Percentiles rank a stretch among this genome's conserved stretches.
Evolutionary conservation across 1,140 invertebrate species (phyloP).

Genomic region (Brachionus paranguensis): DNA sequence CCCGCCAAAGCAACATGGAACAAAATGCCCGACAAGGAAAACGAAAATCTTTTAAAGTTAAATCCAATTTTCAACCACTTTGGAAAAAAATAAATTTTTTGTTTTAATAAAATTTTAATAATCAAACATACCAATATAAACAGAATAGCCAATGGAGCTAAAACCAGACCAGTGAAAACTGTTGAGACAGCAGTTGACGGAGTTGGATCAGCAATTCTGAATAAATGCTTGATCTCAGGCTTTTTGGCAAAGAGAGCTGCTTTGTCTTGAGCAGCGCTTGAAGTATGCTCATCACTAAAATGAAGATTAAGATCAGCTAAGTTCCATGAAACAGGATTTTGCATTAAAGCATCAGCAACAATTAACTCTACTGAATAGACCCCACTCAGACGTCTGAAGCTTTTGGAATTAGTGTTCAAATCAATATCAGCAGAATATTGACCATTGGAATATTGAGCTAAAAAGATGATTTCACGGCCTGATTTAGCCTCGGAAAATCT

Average conservation of each 20-base stretch:
- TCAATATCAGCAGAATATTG: slow-evolving; percentile 46
- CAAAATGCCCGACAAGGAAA: slow-evolving; percentile 69
- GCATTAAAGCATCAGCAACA: slow-evolving; percentile 79
- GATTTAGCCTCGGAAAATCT: slow-evolving; percentile 64
- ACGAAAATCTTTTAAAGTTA: slow-evolving; percentile 77
- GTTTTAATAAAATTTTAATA: slow-evolving; percentile 36
- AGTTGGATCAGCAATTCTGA: slow-evolving; percentile 81
- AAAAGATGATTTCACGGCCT: slow-evolving; percentile 79
- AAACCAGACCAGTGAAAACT: slow-evolving; percentile 76
- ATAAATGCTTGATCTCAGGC: slow-evolving; percentile 83
- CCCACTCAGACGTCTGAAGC: slow-evolving; percentile 71
- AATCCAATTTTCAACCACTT: slow-evolving; percentile 80
- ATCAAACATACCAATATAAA: slow-evolving; percentile 56
- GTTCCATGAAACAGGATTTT: slow-evolving; percentile 80
- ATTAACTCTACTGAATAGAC: slow-evolving; percentile 75
- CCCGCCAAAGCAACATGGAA: slow-evolving; percentile 78
- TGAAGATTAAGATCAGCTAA: slow-evolving; percentile 53
- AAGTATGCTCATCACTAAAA: slow-evolving; percentile 38
- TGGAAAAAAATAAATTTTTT: slow-evolving; percentile 41
- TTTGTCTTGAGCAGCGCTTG: slow-evolving; percentile 46
- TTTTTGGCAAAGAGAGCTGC: slow-evolving; percentile 62
- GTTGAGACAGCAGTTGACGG: slow-evolving; percentile 79
- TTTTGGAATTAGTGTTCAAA: slow-evolving; percentile 65
- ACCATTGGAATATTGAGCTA: slow-evolving; percentile 88
- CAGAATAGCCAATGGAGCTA: slow-evolving; percentile 72